These are phyloP conservation scores for Oxygymnocypris stewartii DNA, from an alignment of 2,113 vertebrate genomes.

Conservation along the genomic window DNA sequence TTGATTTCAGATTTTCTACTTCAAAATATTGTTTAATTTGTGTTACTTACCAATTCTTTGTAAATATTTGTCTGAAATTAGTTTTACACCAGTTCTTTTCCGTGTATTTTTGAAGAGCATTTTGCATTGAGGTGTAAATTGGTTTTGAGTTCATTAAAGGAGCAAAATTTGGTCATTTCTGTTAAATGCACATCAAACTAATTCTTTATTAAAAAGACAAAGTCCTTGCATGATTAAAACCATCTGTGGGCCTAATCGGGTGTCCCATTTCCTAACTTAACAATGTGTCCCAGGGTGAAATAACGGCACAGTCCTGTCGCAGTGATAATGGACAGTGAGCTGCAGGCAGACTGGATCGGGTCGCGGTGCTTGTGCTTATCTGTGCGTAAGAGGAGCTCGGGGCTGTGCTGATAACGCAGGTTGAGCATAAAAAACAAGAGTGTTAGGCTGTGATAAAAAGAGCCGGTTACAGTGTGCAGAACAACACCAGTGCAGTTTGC, in stretches of 20 bases:
- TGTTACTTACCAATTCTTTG: too few relatives aligned
- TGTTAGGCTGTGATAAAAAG: constrained; percentile 70
- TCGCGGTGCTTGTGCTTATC: constrained; percentile 61
- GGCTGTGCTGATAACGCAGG: constrained; percentile 65
- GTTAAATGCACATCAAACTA: neutral
- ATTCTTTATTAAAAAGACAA: neutral
- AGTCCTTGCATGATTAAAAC: neutral
- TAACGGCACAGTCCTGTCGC: neutral
- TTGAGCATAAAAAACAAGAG: constrained; percentile 58
- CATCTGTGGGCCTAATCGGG: neutral
- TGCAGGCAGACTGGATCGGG: constrained; percentile 49
- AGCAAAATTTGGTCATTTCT: neutral
- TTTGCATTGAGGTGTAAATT: neutral
- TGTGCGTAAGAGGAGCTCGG: constrained; percentile 47
- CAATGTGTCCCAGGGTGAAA: constrained; percentile 6
- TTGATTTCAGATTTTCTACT: too few relatives aligned
- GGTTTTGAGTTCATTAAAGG: neutral
- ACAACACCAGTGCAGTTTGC: neutral
- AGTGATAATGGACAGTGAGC: constrained; percentile 44
- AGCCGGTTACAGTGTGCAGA: constrained; percentile 57
- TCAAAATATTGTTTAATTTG: too few relatives aligned
- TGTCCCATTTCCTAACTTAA: neutral
- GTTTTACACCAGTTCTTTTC: too few relatives aligned
- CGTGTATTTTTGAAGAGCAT: neutral
- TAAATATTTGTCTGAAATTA: too few relatives aligned